phyloP scores from a whole-genome alignment of 37 sponge, comb jelly and placozoan genomes.

The Tethya wilhelma region DNA sequence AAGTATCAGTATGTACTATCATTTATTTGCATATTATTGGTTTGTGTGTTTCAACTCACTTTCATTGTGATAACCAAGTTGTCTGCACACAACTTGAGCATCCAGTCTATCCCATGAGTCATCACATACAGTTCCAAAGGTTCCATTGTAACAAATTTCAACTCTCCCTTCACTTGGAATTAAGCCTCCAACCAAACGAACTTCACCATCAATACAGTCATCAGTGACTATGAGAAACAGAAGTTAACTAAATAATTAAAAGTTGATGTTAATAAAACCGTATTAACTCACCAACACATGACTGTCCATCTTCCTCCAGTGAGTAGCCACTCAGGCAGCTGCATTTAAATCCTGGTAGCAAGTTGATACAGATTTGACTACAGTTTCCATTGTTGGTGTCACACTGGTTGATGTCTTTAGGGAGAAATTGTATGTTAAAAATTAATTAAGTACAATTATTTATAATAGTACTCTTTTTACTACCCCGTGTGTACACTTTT shows the following conservation, averaged over 20 bases:
- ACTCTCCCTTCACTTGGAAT: too few relatives aligned
- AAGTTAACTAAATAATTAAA: not conserved
- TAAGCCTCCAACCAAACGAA: too few relatives aligned
- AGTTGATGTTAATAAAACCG: not conserved
- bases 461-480: too few relatives aligned
- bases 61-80: slow-evolving; percentile 25
- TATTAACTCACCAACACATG: slow-evolving; percentile 5
- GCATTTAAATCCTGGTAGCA: slow-evolving; percentile 11
- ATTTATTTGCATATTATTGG: too few relatives aligned
- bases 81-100: slow-evolving; percentile 34
- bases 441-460: not conserved
- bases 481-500: too few relatives aligned
- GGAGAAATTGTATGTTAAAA: not conserved
- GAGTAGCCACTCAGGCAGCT: not conserved
- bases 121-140: slow-evolving; percentile 29
- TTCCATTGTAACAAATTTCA: slow-evolving; percentile 24
- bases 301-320: not conserved
- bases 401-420: slow-evolving; percentile 16
- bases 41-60: too few relatives aligned
- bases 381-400: not conserved
- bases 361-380: slow-evolving; percentile 1
- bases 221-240: not conserved
- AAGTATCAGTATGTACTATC: too few relatives aligned
- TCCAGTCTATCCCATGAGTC: slow-evolving; percentile 18
- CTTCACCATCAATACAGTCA: too few relatives aligned